Evolutionary conservation across 2,797 vertebrate species (phyloP).

Genomic region (Cossypha dichroa): DNA sequence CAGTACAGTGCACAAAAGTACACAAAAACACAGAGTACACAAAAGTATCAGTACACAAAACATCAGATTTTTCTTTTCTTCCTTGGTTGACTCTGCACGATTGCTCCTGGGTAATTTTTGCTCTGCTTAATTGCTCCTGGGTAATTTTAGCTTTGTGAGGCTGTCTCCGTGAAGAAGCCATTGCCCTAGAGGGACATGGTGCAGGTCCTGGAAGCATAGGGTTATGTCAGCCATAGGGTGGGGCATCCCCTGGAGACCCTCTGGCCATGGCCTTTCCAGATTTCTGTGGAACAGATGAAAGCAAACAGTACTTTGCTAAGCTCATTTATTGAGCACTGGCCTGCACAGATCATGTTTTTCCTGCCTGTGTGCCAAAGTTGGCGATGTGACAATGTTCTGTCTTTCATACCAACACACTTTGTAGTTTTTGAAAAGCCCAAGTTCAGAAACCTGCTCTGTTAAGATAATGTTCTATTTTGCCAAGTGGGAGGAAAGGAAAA

Average conservation of each 20-base stretch:
- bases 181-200: fast-evolving
- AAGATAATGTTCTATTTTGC: neutral
- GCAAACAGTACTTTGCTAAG: neutral
- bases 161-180: neutral
- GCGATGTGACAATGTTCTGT: neutral
- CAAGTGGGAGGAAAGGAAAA: neutral
- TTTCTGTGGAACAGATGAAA: neutral
- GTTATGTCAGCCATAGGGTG: fast-evolving
- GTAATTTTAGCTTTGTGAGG: neutral
- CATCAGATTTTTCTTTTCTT: neutral
- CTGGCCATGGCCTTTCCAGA: neutral
- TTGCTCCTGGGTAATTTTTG: neutral
- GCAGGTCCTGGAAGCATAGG: neutral
- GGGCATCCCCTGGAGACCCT: neutral
- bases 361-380: neutral
- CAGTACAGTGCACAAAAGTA: too few relatives aligned
- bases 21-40: too few relatives aligned
- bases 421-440: neutral
- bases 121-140: neutral
- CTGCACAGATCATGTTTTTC: neutral
- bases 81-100: neutral
- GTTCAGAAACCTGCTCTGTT: neutral
- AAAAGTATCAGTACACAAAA: neutral
- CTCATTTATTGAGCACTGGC: neutral
- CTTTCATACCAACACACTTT: neutral